Conservation (phyloP, 1,140 invertebrate species). For the Drosophila parvula region DNA sequence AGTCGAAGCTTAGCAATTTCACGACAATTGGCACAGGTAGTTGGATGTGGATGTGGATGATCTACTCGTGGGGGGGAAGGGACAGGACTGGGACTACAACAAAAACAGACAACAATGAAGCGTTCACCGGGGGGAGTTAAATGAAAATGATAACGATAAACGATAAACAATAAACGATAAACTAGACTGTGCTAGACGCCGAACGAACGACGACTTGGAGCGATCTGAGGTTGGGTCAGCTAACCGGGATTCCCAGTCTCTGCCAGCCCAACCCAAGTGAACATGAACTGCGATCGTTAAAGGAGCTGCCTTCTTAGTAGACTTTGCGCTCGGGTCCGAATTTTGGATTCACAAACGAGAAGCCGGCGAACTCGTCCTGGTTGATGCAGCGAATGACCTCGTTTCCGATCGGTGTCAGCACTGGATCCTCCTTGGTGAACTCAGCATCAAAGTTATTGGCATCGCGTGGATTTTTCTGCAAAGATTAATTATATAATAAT, state of each 20-base stretch:
- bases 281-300: constrained; percentile 36
- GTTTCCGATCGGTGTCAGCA: constrained; percentile 95
- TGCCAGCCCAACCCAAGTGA: constrained; percentile 15
- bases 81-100: constrained; percentile 28
- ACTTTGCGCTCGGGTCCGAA: constrained; percentile 90
- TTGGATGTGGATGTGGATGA: constrained; percentile 49
- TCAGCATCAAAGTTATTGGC: constrained; percentile 99
- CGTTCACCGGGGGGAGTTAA: constrained; percentile 43
- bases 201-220: constrained; percentile 25
- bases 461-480: constrained; percentile 98
- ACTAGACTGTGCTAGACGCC: constrained; percentile 58
- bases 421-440: constrained; percentile 99
- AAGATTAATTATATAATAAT: too few species aligned
- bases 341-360: constrained; percentile 98
- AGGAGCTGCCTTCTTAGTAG: constrained; percentile 57
- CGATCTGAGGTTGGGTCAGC: constrained; percentile 25
- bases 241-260: constrained; percentile 16
- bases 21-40: constrained; percentile 69
- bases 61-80: constrained; percentile 28
- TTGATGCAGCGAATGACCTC: constrained; percentile 97
- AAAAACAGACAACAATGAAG: constrained; percentile 77
- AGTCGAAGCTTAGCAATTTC: constrained; percentile 30
- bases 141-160: constrained; percentile 39
- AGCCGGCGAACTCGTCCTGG: constrained; percentile 97
- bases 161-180: constrained; percentile 11